Evolutionary conservation across 1,140 invertebrate species (phyloP), one percentile per base, ranked within the genome.

Genomic region (Cardiocondyla obscurior): DNA sequence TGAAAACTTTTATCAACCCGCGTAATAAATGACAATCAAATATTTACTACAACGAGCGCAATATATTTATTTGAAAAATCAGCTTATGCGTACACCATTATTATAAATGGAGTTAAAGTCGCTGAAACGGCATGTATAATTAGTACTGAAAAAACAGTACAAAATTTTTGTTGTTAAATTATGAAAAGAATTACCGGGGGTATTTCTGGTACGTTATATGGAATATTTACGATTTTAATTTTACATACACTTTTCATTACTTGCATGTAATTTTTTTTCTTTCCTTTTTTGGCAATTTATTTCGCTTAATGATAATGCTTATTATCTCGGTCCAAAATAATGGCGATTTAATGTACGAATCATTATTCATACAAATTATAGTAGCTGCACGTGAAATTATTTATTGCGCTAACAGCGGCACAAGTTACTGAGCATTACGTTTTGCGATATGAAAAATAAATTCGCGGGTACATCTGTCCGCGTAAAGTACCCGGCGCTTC

Each of bases 391-490:
- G 44, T 33, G n/a, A 28, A n/a, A 69, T 22, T 49, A 69, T 69
- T 69, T 28, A 36, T 69, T 30, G 36, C 12, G 46, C 12, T 53
- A 49, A 69, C 44, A 69, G 36, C 16, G 16, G 3, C 25, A 58
- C 25, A 42, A 70, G 33, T 58, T 42, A 58, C 25, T 12, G 49
- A 30, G 28, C 7, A 6, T 42, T 30, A 67, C 19, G 30, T 30
- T 3, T 14, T 12, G 22, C 60, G 16, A 79, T 67, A 69, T 53
- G 46, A 79, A 36, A 67, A 79, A 69, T 53, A 79, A 53, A 49
- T 76, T 70, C 19, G 33, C 64, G 49, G 44, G 28, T 57, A 73
- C 19, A 33, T 46, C 39, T 58, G 67, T 57, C 36, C 51, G 39
- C 22, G 39, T 6, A 58, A 57, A 81, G 36, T 58, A 25, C 30